Percentiles rank a stretch among this genome's conserved stretches.
Conservation (phyloP, 2,888 invertebrate species). For the Athalia rosae region DNA sequence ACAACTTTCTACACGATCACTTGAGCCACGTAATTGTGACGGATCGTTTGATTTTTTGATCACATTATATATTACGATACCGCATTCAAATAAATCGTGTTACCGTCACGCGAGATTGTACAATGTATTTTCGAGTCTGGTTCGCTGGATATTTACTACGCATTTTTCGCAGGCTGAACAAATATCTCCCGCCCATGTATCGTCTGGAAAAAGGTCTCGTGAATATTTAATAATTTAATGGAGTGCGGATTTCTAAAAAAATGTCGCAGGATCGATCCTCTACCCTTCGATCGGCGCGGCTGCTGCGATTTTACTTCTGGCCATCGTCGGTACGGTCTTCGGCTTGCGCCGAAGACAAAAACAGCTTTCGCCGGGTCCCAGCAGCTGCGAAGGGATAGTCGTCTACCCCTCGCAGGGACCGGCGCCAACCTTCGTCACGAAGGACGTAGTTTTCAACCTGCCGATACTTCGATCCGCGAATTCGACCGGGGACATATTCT, state of each 20-base stretch:
- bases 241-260: background rate
- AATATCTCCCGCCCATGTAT: too few species aligned
- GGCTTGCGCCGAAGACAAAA: conserved; percentile 72
- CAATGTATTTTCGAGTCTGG: too few species aligned
- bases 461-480: conserved; percentile 65
- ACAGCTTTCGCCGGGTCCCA: conserved; percentile 75
- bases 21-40: too few species aligned
- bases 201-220: too few species aligned
- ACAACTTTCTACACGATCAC: too few species aligned
- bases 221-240: too few species aligned
- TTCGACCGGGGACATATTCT: conserved; percentile 75
- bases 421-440: conserved; percentile 51
- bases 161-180: too few species aligned
- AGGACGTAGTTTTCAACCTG: conserved; percentile 63
- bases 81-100: too few species aligned
- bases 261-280: conserved; percentile 25
- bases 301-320: conserved; percentile 21
- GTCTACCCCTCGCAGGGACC: conserved; percentile 41
- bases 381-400: conserved; percentile 65
- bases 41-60: too few species aligned
- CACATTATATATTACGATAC: too few species aligned
- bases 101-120: too few species aligned
- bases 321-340: conserved; percentile 33
- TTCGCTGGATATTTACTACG: too few species aligned
- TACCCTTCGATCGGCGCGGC: conserved; percentile 37